Evolutionary conservation across 2,797 vertebrate species (phyloP).

Genomic region (Cetoscarus ocellatus): DNA sequence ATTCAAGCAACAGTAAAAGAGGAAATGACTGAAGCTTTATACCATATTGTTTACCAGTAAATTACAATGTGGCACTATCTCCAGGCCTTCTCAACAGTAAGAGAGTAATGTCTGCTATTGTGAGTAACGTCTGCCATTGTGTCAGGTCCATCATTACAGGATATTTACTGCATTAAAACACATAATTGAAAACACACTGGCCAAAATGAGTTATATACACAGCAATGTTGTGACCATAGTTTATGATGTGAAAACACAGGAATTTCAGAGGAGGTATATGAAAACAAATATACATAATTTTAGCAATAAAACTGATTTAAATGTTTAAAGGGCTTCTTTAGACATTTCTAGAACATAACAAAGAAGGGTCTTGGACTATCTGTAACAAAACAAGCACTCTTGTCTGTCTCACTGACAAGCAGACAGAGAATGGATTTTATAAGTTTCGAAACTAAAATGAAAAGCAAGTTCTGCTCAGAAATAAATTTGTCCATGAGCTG

Average conservation of each 20-base stretch:
- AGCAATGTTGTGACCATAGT: constrained; percentile 12
- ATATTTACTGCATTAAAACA: constrained; percentile 38
- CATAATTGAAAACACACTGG: constrained; percentile 20
- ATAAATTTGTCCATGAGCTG: no score
- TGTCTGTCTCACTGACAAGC: no score
- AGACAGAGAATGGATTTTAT: no score
- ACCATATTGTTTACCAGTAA: constrained; percentile 29
- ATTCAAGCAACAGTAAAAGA: constrained; percentile 42
- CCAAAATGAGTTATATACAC: constrained; percentile 16
- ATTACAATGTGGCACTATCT: constrained; percentile 35
- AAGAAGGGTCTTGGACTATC: no score
- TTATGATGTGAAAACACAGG: background rate
- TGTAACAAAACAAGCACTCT: no score
- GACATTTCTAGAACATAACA: no score
- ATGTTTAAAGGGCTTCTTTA: no score
- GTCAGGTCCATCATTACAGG: constrained; percentile 47
- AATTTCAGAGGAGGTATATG: no score
- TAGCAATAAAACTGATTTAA: background rate
- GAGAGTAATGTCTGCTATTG: constrained; percentile 54
- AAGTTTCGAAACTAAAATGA: no score
- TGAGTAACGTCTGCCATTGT: constrained; percentile 57
- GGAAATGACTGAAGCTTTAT: constrained; percentile 43
- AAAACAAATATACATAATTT: no score
- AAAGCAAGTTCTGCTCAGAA: no score
- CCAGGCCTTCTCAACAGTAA: constrained; percentile 28